Evolutionary conservation across 2,113 vertebrate species (phyloP), one percentile per base, ranked within the genome.

Genomic region (human (Homo sapiens)): DNA sequence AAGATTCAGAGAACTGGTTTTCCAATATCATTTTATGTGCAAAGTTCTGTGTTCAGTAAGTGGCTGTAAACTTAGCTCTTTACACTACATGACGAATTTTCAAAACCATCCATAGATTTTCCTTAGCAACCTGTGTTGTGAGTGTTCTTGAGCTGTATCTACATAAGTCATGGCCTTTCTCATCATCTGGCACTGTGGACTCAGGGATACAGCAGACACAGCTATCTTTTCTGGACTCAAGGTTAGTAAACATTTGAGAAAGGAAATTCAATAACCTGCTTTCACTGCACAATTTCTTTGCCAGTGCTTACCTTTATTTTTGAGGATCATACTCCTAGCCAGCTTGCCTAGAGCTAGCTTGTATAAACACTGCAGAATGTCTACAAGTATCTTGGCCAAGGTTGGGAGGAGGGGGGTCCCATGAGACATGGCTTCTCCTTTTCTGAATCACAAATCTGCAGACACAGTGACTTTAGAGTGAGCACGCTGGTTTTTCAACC

Each of bases 211-310:
- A 82, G 64, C 12, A 30, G 59, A 76, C 12, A 81, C 2, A n/a
- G 48, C 82, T 97, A 85, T 97, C 84, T 45, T 79, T 89, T 86
- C 66, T 83, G 68, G 57, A 43, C 78, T 96, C 83, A 94, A 90
- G 84, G 64, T 97, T 90, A 85, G 45, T 27, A 66, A 89, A 35
- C n/a, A 48, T 73, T 96, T 90, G 88, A 96, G 88, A 92, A 90
- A 96, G 72, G 95, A 95, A 97, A 97, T 97, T 92, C 61, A 90
- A 82, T 89, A 92, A 88, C 27, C 82, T 96, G 94, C 90, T 84
- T 93, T 88, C 85, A 35, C 68, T 79, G 94, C 93, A 95, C 57
- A 90, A 73, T 94, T 95, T 90, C 57, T 82, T 35, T 88, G 92
- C 50, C 50, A 43, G n/a, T 22, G 57, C 76, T 96, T 90, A 95